Conservation (phyloP, 2,113 vertebrate genomes). For the Sigmodon hispidus region DNA sequence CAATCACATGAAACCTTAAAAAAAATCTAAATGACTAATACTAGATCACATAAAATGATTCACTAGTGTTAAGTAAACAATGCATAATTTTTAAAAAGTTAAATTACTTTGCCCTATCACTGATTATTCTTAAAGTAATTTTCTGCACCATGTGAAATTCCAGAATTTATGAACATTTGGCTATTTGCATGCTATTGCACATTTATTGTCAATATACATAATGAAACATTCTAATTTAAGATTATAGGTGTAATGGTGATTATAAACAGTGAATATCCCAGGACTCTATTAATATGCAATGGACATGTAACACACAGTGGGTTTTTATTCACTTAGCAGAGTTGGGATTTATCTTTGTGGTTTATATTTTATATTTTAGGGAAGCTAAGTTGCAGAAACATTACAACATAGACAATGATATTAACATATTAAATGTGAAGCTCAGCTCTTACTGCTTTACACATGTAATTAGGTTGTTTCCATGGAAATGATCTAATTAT, state of each 20-base stretch:
- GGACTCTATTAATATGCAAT: conserved; percentile 57
- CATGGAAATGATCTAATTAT: conserved; percentile 92
- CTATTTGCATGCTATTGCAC: conserved; percentile 47
- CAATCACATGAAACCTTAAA: conserved; percentile 10
- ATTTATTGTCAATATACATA: conserved; percentile 55
- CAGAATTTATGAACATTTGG: conserved; percentile 37
- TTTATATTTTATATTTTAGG: conserved; percentile 68
- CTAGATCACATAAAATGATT: background rate
- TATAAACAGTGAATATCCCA: conserved; percentile 44
- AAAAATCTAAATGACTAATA: background rate
- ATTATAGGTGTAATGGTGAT: conserved; percentile 46
- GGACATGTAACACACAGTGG: background rate
- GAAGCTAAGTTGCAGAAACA: conserved; percentile 67
- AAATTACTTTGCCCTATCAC: conserved; percentile 23
- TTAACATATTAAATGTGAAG: conserved; percentile 84
- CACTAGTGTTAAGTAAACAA: conserved; percentile 33
- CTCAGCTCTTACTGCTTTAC: conserved; percentile 87
- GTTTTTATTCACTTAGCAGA: conserved; percentile 73
- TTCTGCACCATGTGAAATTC: conserved; percentile 44
- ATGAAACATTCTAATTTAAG: conserved; percentile 24
- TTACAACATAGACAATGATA: conserved; percentile 82
- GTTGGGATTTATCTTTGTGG: conserved; percentile 69
- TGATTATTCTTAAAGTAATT: conserved; percentile 52
- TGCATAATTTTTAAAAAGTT: conserved; percentile 15
- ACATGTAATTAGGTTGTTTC: conserved; percentile 92